Evolutionary conservation across 1,140 invertebrate genomes (phyloP), one percentile per base, ranked within the genome.

Genomic region (Philopotamus ludificatus): DNA sequence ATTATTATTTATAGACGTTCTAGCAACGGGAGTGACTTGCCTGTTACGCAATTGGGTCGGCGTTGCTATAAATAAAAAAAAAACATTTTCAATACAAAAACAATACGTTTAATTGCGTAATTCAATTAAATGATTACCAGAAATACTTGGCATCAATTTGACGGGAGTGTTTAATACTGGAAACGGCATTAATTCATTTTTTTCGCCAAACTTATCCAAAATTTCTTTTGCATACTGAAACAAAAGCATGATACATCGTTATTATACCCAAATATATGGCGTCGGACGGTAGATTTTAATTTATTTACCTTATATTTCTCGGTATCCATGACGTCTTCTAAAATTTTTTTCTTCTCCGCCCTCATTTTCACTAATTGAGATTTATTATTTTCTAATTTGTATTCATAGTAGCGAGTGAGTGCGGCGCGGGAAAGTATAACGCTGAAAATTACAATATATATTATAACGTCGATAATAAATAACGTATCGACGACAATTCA

Each of bases 321-420:
- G 49, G 88, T 98, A 75, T 98, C 95, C 86, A 94, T 97, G 26
- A 99, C 95, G 77, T 95, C 89, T 74, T 98, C 94, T 44, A 99
- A 80, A 71, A 98, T 89, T 76, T 91, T 87, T 74, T 90, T 91
- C 74, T 95, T 97, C 71, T 94, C 86, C 60, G 87, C 85, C 69
- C 87, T 83, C 73, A 97, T 84, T 47, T 85, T 84, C 54, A 76
- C 77, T 45, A 97, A 79, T 77, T 89, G 90, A 65, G 85, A 81
- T 77, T 89, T 86, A 81, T 94, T 95, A 73, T 85, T 86, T 55
- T 84, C 84, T 42, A 96, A 85, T 78, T 92, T 89, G 75, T 90
- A 84, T 67, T 89, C 86, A 78, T 91, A 98, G 76, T 94, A 95
- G 88, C 91, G 94, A 45, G 89, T 87, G 72, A 95, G 84, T 70